These are phyloP conservation scores for Drosophila kepulauana DNA, from an alignment of 1,140 invertebrate species.

Conservation along the genomic window DNA sequence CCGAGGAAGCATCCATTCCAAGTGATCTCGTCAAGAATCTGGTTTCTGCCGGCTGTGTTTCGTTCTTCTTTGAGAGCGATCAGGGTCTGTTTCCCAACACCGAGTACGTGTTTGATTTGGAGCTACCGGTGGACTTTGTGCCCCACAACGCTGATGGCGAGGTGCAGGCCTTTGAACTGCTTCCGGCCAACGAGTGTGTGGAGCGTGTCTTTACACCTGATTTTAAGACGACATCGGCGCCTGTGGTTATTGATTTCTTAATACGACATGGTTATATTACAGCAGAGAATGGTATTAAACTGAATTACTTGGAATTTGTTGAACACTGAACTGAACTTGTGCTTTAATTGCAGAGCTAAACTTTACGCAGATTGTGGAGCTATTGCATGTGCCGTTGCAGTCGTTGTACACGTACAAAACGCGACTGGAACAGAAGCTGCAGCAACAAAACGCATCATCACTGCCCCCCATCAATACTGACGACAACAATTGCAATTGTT, in stretches of 20 bases:
- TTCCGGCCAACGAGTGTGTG: conserved; percentile 92
- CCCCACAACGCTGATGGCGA: conserved; percentile 97
- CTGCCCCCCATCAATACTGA: conserved; percentile 32
- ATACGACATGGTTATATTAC: conserved; percentile 95
- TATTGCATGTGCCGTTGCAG: conserved; percentile 94
- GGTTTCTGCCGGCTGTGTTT: conserved; percentile 93
- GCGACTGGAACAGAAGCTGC: conserved; percentile 62
- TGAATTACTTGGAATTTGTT: not conserved
- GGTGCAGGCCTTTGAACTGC: conserved; percentile 94
- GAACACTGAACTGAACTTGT: not conserved
- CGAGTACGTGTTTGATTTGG: conserved; percentile 97
- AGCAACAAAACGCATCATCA: conserved; percentile 46
- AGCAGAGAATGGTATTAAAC: conserved; percentile 92
- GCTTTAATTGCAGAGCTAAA: conserved; percentile 88
- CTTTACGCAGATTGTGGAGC: conserved; percentile 93
- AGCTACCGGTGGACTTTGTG: conserved; percentile 94
- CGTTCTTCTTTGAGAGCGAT: conserved; percentile 96
- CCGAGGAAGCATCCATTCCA: conserved; percentile 96
- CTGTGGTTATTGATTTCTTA: conserved; percentile 95
- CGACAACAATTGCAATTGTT: conserved; percentile 59
- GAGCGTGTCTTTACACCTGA: conserved; percentile 92
- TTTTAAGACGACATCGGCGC: conserved; percentile 97
- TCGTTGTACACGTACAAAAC: conserved; percentile 87
- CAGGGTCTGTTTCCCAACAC: conserved; percentile 96
- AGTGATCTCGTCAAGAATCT: conserved; percentile 90